Percentiles rank a stretch among this genome's conserved stretches.
Evolutionary conservation across 1,140 invertebrate genomes (phyloP).

Genomic region (Drosophila mojavensis): DNA sequence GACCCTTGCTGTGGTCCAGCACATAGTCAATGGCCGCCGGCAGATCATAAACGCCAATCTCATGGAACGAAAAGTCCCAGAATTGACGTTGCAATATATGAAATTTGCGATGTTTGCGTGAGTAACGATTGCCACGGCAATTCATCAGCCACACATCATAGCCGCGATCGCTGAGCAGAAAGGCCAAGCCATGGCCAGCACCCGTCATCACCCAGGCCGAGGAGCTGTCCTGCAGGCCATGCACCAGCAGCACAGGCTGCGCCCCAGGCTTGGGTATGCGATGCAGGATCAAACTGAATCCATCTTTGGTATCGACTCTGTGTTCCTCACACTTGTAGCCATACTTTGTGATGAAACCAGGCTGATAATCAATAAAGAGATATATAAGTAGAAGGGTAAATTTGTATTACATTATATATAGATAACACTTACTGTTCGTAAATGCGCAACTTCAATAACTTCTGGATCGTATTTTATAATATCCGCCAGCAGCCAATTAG

Average conservation of each 20-base stretch:
- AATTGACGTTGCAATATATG: constrained; percentile 82
- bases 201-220: constrained; percentile 85
- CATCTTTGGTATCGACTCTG: constrained; percentile 85
- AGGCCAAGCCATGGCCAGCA: constrained; percentile 84
- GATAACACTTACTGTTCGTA: constrained; percentile 23
- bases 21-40: constrained; percentile 89
- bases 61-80: constrained; percentile 87
- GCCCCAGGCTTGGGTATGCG: constrained; percentile 70
- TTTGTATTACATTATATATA: background rate
- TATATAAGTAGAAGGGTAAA: background rate
- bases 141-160: constrained; percentile 91
- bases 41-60: constrained; percentile 89
- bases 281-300: constrained; percentile 85
- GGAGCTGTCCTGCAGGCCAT: constrained; percentile 87
- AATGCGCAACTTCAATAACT: constrained; percentile 35
- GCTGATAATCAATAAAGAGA: constrained; percentile 26
- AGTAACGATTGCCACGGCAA: constrained; percentile 88
- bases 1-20: constrained; percentile 84
- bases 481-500: constrained; percentile 3
- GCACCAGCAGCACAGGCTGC: constrained; percentile 87
- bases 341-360: constrained; percentile 84
- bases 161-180: constrained; percentile 88
- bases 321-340: constrained; percentile 86
- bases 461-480: constrained; percentile 14
- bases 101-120: constrained; percentile 85